phyloP scores from a whole-genome alignment of 2,113 vertebrate species.

The Paedocypris sp. region DNA sequence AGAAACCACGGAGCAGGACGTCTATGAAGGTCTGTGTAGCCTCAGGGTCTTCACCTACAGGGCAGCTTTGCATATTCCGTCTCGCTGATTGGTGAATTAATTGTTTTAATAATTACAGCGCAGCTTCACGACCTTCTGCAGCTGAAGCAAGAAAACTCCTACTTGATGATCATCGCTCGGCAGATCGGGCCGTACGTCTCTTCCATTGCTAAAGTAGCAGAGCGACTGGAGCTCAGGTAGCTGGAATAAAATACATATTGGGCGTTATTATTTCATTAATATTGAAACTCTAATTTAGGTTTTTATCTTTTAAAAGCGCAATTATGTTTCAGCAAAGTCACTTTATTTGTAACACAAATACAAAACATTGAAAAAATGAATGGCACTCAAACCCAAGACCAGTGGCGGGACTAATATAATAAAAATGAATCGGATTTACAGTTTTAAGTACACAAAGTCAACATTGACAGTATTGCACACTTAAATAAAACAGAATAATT shows the following conservation, averaged over 20 bases:
- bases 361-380: no score
- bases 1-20: slow-evolving; percentile 81
- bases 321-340: no score
- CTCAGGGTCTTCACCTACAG: background rate
- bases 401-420: no score
- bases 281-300: background rate
- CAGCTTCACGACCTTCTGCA: slow-evolving; percentile 85
- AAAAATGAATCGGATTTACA: no score
- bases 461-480: no score
- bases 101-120: slow-evolving; percentile 52
- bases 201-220: slow-evolving; percentile 89
- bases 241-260: no score
- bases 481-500: no score
- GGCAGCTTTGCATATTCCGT: background rate
- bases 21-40: slow-evolving; percentile 74
- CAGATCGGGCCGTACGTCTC: slow-evolving; percentile 83
- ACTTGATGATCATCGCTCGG: slow-evolving; percentile 75
- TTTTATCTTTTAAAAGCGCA: background rate
- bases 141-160: slow-evolving; percentile 84
- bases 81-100: background rate
- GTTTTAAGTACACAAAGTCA: no score
- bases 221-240: slow-evolving; percentile 84
- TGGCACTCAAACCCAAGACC: no score
- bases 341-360: no score
- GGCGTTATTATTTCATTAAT: background rate